Evolutionary conservation across 2,113 vertebrate species (phyloP).

Genomic region (Corythornis vintsioides): DNA sequence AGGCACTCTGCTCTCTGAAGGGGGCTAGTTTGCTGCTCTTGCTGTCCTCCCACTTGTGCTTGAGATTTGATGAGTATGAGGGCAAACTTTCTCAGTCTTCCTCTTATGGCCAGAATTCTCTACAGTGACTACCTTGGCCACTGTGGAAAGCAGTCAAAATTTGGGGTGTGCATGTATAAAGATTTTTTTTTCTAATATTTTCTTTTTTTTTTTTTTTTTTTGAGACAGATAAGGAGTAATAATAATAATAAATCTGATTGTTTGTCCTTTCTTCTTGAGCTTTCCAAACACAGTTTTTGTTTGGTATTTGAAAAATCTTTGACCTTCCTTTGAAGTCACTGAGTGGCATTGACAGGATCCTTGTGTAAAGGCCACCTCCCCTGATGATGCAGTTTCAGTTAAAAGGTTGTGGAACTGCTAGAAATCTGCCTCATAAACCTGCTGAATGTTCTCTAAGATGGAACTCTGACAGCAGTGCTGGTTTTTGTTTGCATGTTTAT

Average conservation of each 20-base stretch:
- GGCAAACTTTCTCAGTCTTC: not conserved
- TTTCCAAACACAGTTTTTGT: conserved; percentile 27
- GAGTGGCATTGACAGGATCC: conserved; percentile 7
- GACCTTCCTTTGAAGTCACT: conserved; percentile 25
- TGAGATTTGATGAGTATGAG: not conserved
- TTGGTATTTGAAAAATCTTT: conserved; percentile 17
- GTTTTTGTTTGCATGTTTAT: not conserved
- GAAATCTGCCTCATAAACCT: conserved; percentile 14
- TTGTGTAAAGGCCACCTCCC: conserved; percentile 33
- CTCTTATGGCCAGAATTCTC: not conserved
- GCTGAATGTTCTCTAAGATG: not conserved
- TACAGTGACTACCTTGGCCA: not conserved
- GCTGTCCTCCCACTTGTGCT: not conserved
- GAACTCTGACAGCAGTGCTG: conserved; percentile 2
- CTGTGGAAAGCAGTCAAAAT: not conserved
- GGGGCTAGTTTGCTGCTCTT: not conserved
- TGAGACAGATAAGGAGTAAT: not conserved
- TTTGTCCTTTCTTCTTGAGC: not conserved
- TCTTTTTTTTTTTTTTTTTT: rapidly evolving
- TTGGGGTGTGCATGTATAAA: not conserved
- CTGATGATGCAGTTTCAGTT: conserved; percentile 9
- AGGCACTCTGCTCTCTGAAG: not conserved
- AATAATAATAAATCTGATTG: not conserved
- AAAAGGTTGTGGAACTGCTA: not conserved
- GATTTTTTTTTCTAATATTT: not conserved